Evolutionary conservation across 2,797 vertebrate species (phyloP).

Genomic region (Myotis findleyi): DNA sequence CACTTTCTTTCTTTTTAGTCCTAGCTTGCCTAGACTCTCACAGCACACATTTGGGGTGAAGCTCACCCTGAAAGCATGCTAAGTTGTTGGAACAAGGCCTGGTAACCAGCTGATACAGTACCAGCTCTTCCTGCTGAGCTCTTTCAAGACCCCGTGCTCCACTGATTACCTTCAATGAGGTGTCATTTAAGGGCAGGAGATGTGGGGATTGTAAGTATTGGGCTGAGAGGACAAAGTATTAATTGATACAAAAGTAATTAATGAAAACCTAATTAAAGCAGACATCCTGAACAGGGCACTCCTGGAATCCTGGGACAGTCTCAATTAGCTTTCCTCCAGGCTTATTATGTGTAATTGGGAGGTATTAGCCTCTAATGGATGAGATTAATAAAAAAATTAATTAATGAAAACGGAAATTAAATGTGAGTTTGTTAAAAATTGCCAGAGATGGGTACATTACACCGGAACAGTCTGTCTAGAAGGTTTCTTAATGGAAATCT

Average conservation of each 20-base stretch:
- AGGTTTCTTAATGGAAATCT: conserved; percentile 59
- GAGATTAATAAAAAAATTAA: conserved; percentile 80
- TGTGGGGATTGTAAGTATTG: conserved; percentile 54
- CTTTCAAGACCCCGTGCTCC: conserved; percentile 55
- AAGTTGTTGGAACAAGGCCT: not conserved
- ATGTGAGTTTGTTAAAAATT: conserved; percentile 69
- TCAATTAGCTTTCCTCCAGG: conserved; percentile 73
- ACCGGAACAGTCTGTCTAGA: not conserved
- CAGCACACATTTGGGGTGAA: not conserved
- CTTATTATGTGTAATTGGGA: conserved; percentile 77
- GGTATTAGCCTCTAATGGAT: conserved; percentile 77
- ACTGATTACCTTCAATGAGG: conserved; percentile 69
- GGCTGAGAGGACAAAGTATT: conserved; percentile 68
- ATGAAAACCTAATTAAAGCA: conserved; percentile 81
- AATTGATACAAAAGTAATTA: conserved; percentile 84
- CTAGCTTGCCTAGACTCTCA: not conserved
- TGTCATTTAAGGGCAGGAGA: conserved; percentile 63
- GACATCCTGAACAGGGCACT: conserved; percentile 55
- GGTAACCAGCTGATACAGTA: not conserved
- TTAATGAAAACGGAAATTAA: conserved; percentile 82
- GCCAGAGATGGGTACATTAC: conserved; percentile 38
- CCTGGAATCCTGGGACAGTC: conserved; percentile 71
- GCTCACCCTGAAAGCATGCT: not conserved
- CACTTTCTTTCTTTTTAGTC: not conserved
- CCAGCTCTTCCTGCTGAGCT: not conserved